Percentiles rank a stretch among this genome's conserved stretches.
Conservation (phyloP, 2,888 invertebrate genomes). For the Dolichomitus sp. region DNA sequence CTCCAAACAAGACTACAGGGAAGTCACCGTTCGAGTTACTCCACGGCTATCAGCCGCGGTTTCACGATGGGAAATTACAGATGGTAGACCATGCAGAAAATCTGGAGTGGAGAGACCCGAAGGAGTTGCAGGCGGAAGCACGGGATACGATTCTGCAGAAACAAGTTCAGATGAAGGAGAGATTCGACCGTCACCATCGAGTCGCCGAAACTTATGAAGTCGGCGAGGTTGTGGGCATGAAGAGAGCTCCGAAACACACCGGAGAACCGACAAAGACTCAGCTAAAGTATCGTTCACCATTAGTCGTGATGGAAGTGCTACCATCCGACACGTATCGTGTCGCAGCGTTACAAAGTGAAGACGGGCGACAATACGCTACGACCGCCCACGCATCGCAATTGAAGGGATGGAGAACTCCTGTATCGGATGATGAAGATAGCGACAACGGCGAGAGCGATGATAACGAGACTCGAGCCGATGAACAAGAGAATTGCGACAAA, state of each 20-base stretch:
- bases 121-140: not conserved
- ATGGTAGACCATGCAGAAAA: not conserved
- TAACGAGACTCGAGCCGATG: not conserved
- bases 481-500: no score
- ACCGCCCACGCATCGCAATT: constrained; percentile 1
- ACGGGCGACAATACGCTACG: not conserved
- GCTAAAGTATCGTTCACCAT: constrained; percentile 1
- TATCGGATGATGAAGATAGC: not conserved
- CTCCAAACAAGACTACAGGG: no score
- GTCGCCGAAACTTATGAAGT: not conserved
- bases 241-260: constrained; percentile 6
- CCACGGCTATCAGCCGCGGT: no score
- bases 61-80: not conserved
- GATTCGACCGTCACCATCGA: constrained; percentile 5
- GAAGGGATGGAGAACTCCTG: not conserved
- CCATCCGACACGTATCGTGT: no score
- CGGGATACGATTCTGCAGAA: not conserved
- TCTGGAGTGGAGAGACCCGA: not conserved
- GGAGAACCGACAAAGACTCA: not conserved
- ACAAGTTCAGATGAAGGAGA: not conserved
- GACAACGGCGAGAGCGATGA: not conserved
- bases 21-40: no score
- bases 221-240: not conserved
- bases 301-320: not conserved
- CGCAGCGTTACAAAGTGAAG: not conserved